Base-by-base conservation (phyloP, 2,797 vertebrate genomes). In the Aeoliscus strigatus region DNA sequence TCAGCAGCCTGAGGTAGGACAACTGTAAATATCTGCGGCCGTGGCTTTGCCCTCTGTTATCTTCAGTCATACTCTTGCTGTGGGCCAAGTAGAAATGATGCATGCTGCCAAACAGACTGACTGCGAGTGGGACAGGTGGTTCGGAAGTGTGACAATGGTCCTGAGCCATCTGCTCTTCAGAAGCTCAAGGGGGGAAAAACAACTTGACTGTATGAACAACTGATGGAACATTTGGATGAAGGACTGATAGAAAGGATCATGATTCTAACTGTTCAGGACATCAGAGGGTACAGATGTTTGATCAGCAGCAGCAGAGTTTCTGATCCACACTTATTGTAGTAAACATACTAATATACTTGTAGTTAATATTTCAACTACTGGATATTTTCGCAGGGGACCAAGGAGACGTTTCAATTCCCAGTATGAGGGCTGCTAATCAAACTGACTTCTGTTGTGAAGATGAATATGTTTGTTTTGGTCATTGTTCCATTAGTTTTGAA, bases 71-170 rank as follows among this genome's bases (percentile, higher is more conserved):
- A 14, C 23, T 25, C 27, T 29, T 39, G 15, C 15, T 46, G 23
- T 16, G 6, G 14, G 55, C 61, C 45, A 53, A 32, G 30, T 21
- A 39, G 33, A 55, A 51, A 14, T 21, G 50, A 57, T 40, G 46
- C 23, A 39, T 13, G 48, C 33, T 47, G 56, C 37, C 37, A n/a
- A n/a, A n/a, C n/a, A n/a, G 39, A 13, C 44, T 17, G 33, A 43
- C 64, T 47, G 62, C 12, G 60, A 62, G 60, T 42, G 39, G 47
- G 50, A 51, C 67, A 66, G 75, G 68, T 79, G 79, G 66, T 44
- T 45, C 60, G 68, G 68, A 72, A 76, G 66, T 63, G 66, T 58
- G 48, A 47, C 5, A 36, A 23, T 21, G 24, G 9, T 15, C 8
- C 9, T 4, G 8, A 6, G 23, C 33, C 33, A 35, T 49, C 11